Evolutionary conservation across 2,797 vertebrate species (phyloP), one percentile per base, ranked within the genome.

Genomic region (Acipenser ruthenus): DNA sequence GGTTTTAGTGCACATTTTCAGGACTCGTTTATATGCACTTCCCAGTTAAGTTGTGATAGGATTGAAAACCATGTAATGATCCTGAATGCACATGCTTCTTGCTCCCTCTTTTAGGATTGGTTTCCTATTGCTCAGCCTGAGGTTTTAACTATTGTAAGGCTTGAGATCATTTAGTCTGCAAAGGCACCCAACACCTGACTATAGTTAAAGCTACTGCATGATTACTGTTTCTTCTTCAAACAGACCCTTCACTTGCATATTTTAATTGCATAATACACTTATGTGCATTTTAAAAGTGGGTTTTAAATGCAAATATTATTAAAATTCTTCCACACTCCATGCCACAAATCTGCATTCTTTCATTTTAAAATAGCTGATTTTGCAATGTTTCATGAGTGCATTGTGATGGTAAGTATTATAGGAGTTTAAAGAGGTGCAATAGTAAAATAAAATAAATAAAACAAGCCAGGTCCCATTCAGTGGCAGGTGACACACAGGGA

Each of bases 401-500:
- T 37, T 37, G 23, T 37, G 23, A 37, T 37, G 23, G 23, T 37
- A 37, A 37, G 23, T 37, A 37, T 37, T 37, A 37, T 37, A 37
- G 4, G 23, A 37, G 77, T 80, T 83, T 89, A 89, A 90, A 90
- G 87, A 87, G 86, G 90, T 88, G 84, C 87, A 76, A 60, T 84
- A 78, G 81, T 84, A 78, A 84, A 70, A 76, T 61, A 77, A 58
- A 64, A 8, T n/a, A 70, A 81, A 83, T 82, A 89, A 88, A 91
- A 91, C 90, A 92, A 90, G 83, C 90, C 88, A 90, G 87, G 83
- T 89, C 87, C 89, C 87, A 90, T 87, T 90, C 87, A 88, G 83
- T 86, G 86, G 90, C 84, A 90, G 88, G 84, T 89, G 86, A 90
- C 89, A 94, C 90, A 91, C 91, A 89, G 87, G 91, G 88, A 88